Evolutionary conservation across 2,888 invertebrate genomes (phyloP).

Genomic region (Trypoxylon attenuatum): DNA sequence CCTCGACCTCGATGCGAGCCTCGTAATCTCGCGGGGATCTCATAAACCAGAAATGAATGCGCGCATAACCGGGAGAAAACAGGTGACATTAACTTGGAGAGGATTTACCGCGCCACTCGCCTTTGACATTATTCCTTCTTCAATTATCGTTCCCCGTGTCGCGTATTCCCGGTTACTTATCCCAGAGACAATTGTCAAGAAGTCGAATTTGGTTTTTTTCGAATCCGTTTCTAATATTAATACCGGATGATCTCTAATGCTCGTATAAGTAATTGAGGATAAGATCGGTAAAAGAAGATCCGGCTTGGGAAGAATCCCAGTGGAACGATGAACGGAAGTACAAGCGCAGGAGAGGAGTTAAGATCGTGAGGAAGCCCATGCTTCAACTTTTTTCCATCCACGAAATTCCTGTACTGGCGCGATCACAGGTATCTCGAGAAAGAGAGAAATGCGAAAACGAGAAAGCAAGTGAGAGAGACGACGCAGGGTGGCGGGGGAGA

Average conservation of each 20-base stretch:
- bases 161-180: no score
- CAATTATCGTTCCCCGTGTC: no score
- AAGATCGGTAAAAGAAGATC: constrained; percentile 16
- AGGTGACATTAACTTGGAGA: background rate
- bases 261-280: no score
- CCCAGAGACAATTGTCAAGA: no score
- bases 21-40: constrained; percentile 12
- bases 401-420: constrained; percentile 61
- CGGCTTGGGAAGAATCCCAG: constrained; percentile 11
- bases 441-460: constrained; percentile 44
- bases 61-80: background rate
- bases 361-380: constrained; percentile 52
- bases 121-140: no score
- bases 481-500: constrained; percentile 19
- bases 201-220: no score
- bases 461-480: no score
- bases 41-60: background rate
- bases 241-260: no score
- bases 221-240: no score
- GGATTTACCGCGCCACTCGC: no score
- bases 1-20: constrained; percentile 18
- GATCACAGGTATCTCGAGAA: constrained; percentile 51
- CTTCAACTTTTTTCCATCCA: constrained; percentile 43
- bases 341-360: constrained; percentile 53
- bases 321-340: constrained; percentile 56